Base-by-base conservation (phyloP, 2,888 invertebrate genomes). In the Ernsta delagoae region DNA sequence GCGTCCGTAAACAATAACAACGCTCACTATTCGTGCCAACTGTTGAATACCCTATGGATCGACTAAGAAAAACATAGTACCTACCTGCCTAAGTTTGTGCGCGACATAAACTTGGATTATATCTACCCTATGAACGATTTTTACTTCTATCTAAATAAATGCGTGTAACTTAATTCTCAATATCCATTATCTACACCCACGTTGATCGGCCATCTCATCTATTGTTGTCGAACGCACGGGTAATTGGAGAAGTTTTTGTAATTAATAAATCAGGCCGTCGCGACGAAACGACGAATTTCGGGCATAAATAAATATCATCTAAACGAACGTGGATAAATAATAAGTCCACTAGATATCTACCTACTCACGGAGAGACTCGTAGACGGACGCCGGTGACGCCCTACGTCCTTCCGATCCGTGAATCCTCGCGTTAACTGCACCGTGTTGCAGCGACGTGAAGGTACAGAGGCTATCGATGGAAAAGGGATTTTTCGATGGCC, bases 401-500 rank as follows among this genome's bases (percentile, higher is more conserved):
- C 54, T 54, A 31, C 4, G 54, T 24, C 31, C 8, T 24, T 9
- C 16, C 5, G 8, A 9, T n/a, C n/a, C 7, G 11, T 53, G 7
- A n/a, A n/a, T 31, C 31, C 31, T 50, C 34, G 34, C 45, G 8
- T 59, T 43, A 8, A 53, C 65, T 7, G 48, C n/a, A 24, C 24
- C 24, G 24, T 5, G 59, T 31, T 59, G 59, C 53, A 65, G 39
- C 48, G 34, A 31, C 59, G 41, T 39, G n/a, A 53, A 59, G 31
- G 34, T 12, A 2, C 60, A n/a, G 31, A 59, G 5, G 59, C 59
- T 65, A 59, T 59, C 50, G 50, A 65, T 53, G 59, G 50, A 53
- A 66, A 66, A 53, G 41, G 53, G 43, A 60, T 60, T 12, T 59
- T 60, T 66, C 53, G 43, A 66, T 53, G 66, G 50, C 39, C 24